Conservation (phyloP, 2,113 vertebrate species). For the Malurus melanocephalus region DNA sequence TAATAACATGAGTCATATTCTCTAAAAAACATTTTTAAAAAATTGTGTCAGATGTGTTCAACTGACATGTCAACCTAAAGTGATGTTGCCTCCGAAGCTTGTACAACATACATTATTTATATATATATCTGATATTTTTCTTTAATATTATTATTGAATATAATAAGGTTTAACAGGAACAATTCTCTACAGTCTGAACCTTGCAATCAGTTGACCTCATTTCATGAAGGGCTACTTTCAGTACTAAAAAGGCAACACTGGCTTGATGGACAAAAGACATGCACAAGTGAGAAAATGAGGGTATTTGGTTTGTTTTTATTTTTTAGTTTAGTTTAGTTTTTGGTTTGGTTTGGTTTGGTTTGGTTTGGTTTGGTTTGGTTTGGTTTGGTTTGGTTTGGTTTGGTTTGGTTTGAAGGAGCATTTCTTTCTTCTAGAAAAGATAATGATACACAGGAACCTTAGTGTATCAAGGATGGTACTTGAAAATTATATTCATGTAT, state of each 20-base stretch:
- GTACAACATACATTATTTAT: background rate
- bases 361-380: background rate
- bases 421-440: background rate
- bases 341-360: background rate
- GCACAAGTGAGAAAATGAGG: accelerated
- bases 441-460: background rate
- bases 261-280: background rate
- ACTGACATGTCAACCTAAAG: background rate
- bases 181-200: background rate
- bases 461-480: background rate
- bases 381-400: background rate
- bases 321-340: background rate
- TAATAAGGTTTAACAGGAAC: background rate
- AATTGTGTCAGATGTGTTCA: background rate
- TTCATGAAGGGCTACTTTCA: background rate
- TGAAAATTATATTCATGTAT: background rate
- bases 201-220: background rate
- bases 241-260: background rate
- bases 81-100: slow-evolving; percentile 28
- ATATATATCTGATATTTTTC: background rate
- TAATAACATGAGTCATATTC: slow-evolving; percentile 11
- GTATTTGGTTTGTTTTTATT: background rate
- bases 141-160: background rate
- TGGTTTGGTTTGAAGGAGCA: background rate
- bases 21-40: slow-evolving; percentile 27